phyloP scores from a whole-genome alignment of 2,888 invertebrate genomes.

The Drosophila imparisetae region DNA sequence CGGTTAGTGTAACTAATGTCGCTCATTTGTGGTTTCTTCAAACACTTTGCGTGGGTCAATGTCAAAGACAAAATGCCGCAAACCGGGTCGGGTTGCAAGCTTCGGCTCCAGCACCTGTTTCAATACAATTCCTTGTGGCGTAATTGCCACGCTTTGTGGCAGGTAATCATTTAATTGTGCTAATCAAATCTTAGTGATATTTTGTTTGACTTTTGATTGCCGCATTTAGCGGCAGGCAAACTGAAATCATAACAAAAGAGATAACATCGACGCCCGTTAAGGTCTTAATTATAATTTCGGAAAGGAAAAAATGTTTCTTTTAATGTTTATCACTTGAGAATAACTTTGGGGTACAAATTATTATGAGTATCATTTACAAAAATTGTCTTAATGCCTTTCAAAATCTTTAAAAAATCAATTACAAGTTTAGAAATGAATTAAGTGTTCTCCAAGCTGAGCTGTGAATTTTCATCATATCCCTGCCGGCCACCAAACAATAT shows the following conservation, averaged over 20 bases:
- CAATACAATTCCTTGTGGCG: constrained; percentile 6
- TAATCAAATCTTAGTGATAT: constrained; percentile 71
- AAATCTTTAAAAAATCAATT: background rate
- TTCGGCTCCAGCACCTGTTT: constrained; percentile 32
- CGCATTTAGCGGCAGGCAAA: constrained; percentile 60
- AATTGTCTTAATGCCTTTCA: background rate
- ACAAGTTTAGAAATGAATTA: background rate
- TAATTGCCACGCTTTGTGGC: constrained; percentile 78
- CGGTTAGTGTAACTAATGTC: constrained; percentile 74
- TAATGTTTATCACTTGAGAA: constrained; percentile 9
- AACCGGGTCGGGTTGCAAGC: constrained; percentile 17
- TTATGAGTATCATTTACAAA: background rate
- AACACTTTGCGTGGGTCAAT: constrained; percentile 72
- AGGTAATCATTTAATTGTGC: constrained; percentile 76
- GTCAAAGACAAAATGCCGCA: constrained; percentile 45
- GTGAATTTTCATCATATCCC: background rate
- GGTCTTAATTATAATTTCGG: constrained; percentile 16
- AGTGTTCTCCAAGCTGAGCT: constrained; percentile 12
- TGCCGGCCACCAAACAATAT: background rate
- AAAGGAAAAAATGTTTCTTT: background rate
- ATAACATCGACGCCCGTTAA: constrained; percentile 9
- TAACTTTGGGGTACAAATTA: background rate
- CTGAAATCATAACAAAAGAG: constrained; percentile 29
- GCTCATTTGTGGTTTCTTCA: constrained; percentile 73
- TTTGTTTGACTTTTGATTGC: constrained; percentile 66